These are phyloP conservation scores for Nothobranchius kuhntae DNA, from an alignment of 2,113 vertebrate genomes.

Conservation along the genomic window DNA sequence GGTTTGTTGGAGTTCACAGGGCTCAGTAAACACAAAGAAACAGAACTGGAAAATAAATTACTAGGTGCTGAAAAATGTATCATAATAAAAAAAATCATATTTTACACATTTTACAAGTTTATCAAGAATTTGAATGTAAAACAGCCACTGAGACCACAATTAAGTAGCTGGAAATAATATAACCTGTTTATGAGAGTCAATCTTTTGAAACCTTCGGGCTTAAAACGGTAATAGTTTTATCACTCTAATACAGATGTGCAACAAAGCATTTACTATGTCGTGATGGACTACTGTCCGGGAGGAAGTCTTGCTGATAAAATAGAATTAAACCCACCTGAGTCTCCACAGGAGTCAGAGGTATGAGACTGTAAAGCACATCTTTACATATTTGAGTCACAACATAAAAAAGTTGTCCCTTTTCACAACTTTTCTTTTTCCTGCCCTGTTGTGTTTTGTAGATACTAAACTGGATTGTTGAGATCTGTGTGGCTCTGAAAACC, in stretches of 20 bases:
- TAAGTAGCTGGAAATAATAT: too few relatives aligned
- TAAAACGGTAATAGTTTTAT: too few relatives aligned
- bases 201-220: too few relatives aligned
- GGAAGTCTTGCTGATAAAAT: conserved; percentile 4
- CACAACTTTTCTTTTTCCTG: neutral
- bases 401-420: neutral
- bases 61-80: too few relatives aligned
- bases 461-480: conserved; percentile 17
- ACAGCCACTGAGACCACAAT: too few relatives aligned
- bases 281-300: conserved; percentile 15
- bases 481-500: conserved; percentile 15
- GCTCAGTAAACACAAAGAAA: too few relatives aligned
- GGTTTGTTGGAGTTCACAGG: too few relatives aligned
- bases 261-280: neutral
- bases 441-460: neutral
- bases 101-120: too few relatives aligned
- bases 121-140: too few relatives aligned
- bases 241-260: neutral
- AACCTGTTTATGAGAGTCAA: too few relatives aligned
- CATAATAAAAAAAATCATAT: too few relatives aligned
- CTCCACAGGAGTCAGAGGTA: conserved; percentile 6
- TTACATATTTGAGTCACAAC: neutral
- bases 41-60: too few relatives aligned
- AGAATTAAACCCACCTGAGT: neutral
- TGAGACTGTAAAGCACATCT: neutral